These are phyloP conservation scores for Onychorhynchus coronatus DNA, from an alignment of 2,113 vertebrate genomes.

Conservation along the genomic window DNA sequence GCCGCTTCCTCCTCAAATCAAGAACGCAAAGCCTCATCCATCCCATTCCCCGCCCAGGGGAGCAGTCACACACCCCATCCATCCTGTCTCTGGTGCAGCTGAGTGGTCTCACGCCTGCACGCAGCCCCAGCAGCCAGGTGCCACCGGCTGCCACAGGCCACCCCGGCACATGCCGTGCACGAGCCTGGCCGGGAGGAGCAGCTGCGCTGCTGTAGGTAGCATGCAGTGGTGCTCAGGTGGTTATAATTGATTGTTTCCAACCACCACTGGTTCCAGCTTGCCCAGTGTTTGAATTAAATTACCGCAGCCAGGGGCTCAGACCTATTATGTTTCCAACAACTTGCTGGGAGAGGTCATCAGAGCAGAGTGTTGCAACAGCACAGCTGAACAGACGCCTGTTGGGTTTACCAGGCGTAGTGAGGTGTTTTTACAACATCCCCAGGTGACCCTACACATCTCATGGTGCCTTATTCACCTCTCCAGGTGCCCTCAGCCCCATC, in stretches of 20 bases:
- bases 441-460: background rate
- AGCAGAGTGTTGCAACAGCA: background rate
- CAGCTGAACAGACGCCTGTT: background rate
- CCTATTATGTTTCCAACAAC: background rate
- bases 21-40: background rate
- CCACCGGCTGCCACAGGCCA: rapidly evolving
- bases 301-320: background rate
- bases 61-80: background rate
- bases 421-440: background rate
- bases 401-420: rapidly evolving
- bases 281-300: background rate
- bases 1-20: rapidly evolving
- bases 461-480: background rate
- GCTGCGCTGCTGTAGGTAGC: rapidly evolving
- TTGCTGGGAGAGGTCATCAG: background rate
- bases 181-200: rapidly evolving
- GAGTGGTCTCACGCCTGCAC: background rate
- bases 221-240: background rate
- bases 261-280: background rate
- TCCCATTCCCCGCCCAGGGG: background rate
- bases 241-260: background rate
- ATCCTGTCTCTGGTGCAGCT: too few species aligned
- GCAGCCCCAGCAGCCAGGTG: background rate
- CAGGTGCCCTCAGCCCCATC: background rate
- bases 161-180: rapidly evolving